These are phyloP conservation scores for Cyprinodon brontotheroides DNA, from an alignment of 2,113 vertebrate species.

Conservation along the genomic window DNA sequence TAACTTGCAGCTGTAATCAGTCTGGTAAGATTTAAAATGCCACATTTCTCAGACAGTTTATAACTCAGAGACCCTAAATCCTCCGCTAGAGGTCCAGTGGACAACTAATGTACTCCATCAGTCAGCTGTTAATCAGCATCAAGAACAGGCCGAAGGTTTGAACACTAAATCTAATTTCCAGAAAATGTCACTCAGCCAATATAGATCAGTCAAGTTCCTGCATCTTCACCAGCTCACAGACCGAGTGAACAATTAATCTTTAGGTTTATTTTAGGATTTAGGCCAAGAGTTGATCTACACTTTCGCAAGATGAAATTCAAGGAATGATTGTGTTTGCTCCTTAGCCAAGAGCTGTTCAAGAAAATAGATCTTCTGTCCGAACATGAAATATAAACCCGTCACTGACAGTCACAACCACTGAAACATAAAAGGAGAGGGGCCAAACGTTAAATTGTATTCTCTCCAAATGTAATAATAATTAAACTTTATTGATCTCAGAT, in stretches of 20 bases:
- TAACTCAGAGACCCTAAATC: constrained; percentile 5
- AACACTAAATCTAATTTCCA: constrained; percentile 5
- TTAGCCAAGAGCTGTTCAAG: background rate
- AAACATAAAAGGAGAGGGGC: background rate
- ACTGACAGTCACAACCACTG: background rate
- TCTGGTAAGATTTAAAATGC: constrained; percentile 21
- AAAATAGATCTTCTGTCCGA: background rate
- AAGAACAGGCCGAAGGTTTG: background rate
- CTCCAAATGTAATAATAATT: background rate
- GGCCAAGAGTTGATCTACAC: background rate
- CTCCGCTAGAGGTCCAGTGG: background rate
- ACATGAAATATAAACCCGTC: background rate
- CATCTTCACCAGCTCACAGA: background rate
- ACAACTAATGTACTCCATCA: background rate
- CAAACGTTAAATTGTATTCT: background rate
- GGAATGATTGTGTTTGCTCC: background rate
- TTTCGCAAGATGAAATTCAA: background rate
- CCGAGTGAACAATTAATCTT: background rate
- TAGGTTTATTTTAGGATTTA: background rate
- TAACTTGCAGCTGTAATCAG: background rate
- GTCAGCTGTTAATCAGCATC: constrained; percentile 12
- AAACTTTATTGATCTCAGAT: no score
- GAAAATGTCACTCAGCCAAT: constrained; percentile 4
- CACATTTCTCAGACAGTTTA: constrained; percentile 20
- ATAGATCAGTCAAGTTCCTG: constrained; percentile 2